A percentile compares a stretch with the other conserved stretches of the same genome.
Evolutionary conservation across 1,140 invertebrate species (phyloP).

Genomic region (Oncopodura yosiiana): DNA sequence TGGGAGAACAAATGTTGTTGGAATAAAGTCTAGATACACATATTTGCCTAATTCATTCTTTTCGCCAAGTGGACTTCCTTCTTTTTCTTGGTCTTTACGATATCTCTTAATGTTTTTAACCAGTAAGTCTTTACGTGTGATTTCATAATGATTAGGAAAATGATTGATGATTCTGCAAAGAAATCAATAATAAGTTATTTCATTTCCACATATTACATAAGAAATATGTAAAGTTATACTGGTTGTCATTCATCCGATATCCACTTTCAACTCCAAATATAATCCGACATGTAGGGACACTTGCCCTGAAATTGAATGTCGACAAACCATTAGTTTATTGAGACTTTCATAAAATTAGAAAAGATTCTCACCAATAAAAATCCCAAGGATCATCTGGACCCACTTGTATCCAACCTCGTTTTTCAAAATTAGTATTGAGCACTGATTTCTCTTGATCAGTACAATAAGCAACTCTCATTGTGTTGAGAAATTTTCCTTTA

Average conservation of each 20-base stretch:
- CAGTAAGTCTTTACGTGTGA: slow-evolving; percentile 85
- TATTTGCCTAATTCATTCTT: slow-evolving; percentile 54
- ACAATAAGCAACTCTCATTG: slow-evolving; percentile 68
- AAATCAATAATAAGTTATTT: slow-evolving; percentile 2
- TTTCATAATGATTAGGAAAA: slow-evolving; percentile 88
- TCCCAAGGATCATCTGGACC: slow-evolving; percentile 91
- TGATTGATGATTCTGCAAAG: slow-evolving; percentile 66
- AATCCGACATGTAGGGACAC: slow-evolving; percentile 74
- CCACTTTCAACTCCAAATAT: slow-evolving; percentile 87
- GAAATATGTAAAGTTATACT: slow-evolving; percentile 59
- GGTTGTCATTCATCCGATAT: slow-evolving; percentile 82
- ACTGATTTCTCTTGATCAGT: slow-evolving; percentile 94
- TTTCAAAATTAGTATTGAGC: slow-evolving; percentile 83
- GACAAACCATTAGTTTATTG: slow-evolving; percentile 7
- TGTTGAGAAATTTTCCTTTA: slow-evolving; percentile 7
- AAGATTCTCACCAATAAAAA: slow-evolving; percentile 70
- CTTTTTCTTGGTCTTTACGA: slow-evolving; percentile 78
- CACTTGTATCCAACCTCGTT: slow-evolving; percentile 82
- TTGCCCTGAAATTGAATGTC: slow-evolving; percentile 52
- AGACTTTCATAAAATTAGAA: background rate
- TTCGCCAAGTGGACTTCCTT: slow-evolving; percentile 76
- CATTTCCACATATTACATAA: slow-evolving; percentile 1
- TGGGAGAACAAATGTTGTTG: slow-evolving; percentile 83
- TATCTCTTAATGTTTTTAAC: slow-evolving; percentile 95
- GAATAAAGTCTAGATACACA: slow-evolving; percentile 77